Percentiles rank a stretch among this genome's conserved stretches.
Conservation (phyloP, 2,797 vertebrate species). For the Psittacula echo region DNA sequence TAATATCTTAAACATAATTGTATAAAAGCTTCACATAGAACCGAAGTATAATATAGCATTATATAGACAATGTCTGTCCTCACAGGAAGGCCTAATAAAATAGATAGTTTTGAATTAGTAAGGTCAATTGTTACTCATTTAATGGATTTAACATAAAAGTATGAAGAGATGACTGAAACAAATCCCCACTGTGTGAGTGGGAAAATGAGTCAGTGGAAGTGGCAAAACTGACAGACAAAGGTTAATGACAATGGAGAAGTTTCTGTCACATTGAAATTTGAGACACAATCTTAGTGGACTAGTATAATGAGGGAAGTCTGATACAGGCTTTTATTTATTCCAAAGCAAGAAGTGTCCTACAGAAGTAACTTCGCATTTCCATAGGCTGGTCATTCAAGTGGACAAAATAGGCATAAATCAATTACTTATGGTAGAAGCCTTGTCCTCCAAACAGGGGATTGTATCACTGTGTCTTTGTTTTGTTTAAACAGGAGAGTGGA, state of each 20-base stretch:
- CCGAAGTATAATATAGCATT: neutral
- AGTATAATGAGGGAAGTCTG: neutral
- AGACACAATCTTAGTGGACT: neutral
- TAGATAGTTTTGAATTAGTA: neutral
- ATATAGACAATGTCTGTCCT: neutral
- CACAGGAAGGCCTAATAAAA: neutral
- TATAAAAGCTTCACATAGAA: neutral
- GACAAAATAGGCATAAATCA: neutral
- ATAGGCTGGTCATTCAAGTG: neutral
- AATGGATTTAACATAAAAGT: neutral
- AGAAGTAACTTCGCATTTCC: neutral
- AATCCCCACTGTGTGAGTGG: neutral
- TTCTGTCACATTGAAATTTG: neutral
- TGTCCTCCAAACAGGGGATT: neutral
- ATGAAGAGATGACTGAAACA: neutral
- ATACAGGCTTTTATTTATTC: neutral
- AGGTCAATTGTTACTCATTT: neutral
- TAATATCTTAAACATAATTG: neutral
- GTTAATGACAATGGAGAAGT: neutral
- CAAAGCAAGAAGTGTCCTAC: neutral
- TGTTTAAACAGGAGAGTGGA: neutral
- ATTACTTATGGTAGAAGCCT: constrained; percentile 1
- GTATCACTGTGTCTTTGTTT: neutral
- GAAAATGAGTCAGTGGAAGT: neutral
- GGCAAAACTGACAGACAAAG: neutral